Evolutionary conservation across 2,888 invertebrate genomes (phyloP), one percentile per base, ranked within the genome.

Genomic region (Auanema sp.): DNA sequence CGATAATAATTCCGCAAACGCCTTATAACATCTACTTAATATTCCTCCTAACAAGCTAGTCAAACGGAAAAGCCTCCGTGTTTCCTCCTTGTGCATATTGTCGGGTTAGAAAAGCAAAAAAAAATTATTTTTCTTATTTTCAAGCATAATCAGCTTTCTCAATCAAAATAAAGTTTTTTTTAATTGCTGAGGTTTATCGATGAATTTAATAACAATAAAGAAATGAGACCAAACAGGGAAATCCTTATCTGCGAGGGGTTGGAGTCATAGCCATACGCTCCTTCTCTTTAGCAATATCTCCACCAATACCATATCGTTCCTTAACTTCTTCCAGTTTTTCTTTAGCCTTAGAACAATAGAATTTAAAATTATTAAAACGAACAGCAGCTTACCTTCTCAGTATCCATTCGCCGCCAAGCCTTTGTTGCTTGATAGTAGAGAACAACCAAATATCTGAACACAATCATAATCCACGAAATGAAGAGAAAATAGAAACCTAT

Each of bases 381-480:
- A 23, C 24, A 2, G 8, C 33, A 50, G 14, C 44, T 14, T 52
- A 71, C 85, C 72, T 86, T 86, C n/a, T 86, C 85, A 14, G 84
- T 83, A 76, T 87, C 87, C 75, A 86, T 83, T 64, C 86, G 84
- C 78, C 86, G 73, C 66, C 70, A 76, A 2, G 74, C 76, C 87
- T 87, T 87, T 59, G 85, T 87, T 4, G 87, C 84, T 73, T 98
- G 95, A 85, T 97, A 99, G 85, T 98, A 98, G 8, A 98, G 87
- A 1, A 98, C 97, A n/a, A 98, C 97, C 42, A 99, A 88, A 84
- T 99, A 99, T 79, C 98, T 89, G 85, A 40, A 58, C 62, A 58
- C 8, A 33, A 40, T 10, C 5, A 21, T n/a, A 6, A 16, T 51
- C n/a, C 24, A n/a, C 11, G 16, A 0, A 6, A 3, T 21, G 41